Conservation (phyloP, 2,113 vertebrate species). For the Charina bottae region DNA sequence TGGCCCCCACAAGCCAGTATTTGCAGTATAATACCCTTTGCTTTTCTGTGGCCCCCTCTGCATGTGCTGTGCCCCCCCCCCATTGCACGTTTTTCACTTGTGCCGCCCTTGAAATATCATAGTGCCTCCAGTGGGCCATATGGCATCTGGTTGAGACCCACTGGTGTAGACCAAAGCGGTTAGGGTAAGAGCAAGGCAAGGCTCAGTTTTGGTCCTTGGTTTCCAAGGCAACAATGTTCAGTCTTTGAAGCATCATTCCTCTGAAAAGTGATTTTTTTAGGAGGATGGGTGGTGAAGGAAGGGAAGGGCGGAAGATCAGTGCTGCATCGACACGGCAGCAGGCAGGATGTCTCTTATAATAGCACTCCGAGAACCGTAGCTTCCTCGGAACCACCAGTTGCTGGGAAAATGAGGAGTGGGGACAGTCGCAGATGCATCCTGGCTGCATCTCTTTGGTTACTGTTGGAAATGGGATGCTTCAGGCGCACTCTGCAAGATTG, state of each 20-base stretch:
- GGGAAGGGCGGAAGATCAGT: not conserved
- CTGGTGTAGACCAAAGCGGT: not conserved
- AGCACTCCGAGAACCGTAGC: not conserved
- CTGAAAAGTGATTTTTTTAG: not conserved
- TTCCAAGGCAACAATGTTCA: not conserved
- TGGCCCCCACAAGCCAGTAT: not conserved
- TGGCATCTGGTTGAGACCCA: not conserved
- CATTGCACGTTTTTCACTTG: not conserved
- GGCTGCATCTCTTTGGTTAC: not conserved
- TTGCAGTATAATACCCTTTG: not conserved
- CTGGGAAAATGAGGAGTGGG: not conserved
- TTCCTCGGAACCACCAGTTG: not conserved
- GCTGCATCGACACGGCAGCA: no score
- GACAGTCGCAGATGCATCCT: not conserved
- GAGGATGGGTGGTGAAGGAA: not conserved
- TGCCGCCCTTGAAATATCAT: not conserved
- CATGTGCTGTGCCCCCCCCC: not conserved
- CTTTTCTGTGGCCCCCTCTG: not conserved
- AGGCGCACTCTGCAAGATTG: not conserved
- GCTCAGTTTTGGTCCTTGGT: not conserved
- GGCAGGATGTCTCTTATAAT: not conserved
- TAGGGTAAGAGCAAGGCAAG: not conserved
- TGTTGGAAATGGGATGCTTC: not conserved
- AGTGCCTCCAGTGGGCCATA: not conserved
- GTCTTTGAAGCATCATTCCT: not conserved